These are phyloP conservation scores for Tetanocera ferruginea DNA, from an alignment of 2,888 invertebrate genomes.

Conservation along the genomic window DNA sequence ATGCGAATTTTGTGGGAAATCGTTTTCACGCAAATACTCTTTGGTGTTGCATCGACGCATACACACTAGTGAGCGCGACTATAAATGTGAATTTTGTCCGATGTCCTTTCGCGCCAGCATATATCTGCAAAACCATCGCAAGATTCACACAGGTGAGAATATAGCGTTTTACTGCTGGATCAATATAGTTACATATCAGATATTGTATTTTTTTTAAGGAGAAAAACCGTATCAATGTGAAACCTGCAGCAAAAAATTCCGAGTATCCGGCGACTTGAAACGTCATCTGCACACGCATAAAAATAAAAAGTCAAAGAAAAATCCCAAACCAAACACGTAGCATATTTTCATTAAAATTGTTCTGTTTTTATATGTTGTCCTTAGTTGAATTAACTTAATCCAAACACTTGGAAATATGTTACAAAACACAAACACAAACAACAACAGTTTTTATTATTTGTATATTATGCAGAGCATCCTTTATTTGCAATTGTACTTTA, in stretches of 20 bases:
- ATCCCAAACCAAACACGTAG: constrained; percentile 5
- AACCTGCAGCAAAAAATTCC: constrained; percentile 85
- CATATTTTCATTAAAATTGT: background rate
- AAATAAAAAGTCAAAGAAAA: constrained; percentile 54
- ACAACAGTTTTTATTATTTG: constrained; percentile 23
- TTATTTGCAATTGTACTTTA: constrained; percentile 56
- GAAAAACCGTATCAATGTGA: constrained; percentile 83
- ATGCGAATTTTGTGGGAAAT: constrained; percentile 90
- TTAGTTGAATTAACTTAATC: background rate
- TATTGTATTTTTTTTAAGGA: constrained; percentile 68
- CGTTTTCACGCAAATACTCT: constrained; percentile 88
- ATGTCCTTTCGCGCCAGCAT: constrained; percentile 89
- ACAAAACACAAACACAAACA: constrained; percentile 2
- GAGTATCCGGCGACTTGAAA: constrained; percentile 86
- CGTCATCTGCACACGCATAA: constrained; percentile 82
- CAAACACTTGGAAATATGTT: background rate
- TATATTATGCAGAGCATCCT: constrained; percentile 61
- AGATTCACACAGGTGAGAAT: constrained; percentile 83
- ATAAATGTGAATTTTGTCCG: constrained; percentile 86
- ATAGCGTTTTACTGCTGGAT: background rate
- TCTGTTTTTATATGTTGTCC: background rate
- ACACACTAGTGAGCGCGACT: constrained; percentile 89
- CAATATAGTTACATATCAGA: background rate
- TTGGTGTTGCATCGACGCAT: constrained; percentile 87
- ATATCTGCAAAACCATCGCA: constrained; percentile 85